Evolutionary conservation across 2,888 invertebrate species (phyloP).

Genomic region (Caenorhabditis sulstoni): DNA sequence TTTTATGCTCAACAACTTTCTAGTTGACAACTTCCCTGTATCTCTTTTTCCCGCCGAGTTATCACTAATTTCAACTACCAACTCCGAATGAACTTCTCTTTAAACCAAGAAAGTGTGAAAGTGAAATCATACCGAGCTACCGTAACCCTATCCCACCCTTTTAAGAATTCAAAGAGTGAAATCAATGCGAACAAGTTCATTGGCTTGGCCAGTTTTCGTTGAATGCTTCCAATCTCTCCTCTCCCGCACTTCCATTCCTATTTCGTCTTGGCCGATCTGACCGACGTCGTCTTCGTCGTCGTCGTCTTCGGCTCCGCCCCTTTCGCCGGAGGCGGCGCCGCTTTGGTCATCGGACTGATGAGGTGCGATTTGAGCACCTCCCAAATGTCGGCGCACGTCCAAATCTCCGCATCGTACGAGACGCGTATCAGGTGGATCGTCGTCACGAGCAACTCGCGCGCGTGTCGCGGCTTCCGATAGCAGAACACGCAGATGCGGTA

Average conservation of each 20-base stretch:
- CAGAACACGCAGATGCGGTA: constrained; percentile 43
- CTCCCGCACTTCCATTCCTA: too few relatives aligned
- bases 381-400: constrained; percentile 45
- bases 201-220: not conserved
- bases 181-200: not conserved
- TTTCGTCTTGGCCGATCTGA: not conserved
- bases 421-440: constrained; percentile 44
- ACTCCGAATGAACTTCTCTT: too few relatives aligned
- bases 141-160: too few relatives aligned
- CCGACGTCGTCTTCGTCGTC: not conserved
- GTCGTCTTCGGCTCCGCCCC: not conserved
- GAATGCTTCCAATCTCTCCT: not conserved
- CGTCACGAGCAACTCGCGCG: constrained; percentile 36
- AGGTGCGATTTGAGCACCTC: constrained; percentile 34
- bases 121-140: too few relatives aligned
- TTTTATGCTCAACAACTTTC: not conserved
- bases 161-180: not conserved
- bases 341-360: constrained; percentile 47
- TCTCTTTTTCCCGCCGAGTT: not conserved
- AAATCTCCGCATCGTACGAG: constrained; percentile 56
- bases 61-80: not conserved
- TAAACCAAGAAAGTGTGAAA: too few relatives aligned
- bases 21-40: not conserved
- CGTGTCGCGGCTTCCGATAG: constrained; percentile 44
- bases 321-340: not conserved